These are phyloP conservation scores for Mionectes macconnelli DNA, from an alignment of 2,113 vertebrate species.

Conservation along the genomic window DNA sequence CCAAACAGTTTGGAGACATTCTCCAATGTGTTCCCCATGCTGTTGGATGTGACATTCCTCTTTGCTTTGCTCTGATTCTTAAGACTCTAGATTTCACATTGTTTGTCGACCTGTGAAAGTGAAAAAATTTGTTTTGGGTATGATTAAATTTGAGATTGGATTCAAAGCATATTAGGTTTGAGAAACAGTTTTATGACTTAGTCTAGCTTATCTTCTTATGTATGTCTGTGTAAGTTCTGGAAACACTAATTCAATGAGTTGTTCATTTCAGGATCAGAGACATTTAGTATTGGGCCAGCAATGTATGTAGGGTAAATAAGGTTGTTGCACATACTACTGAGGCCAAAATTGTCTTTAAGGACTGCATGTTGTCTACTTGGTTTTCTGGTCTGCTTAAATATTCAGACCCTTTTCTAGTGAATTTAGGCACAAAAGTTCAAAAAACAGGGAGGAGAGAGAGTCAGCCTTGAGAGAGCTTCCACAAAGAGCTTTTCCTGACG, in stretches of 20 bases:
- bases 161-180: background rate
- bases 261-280: background rate
- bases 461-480: background rate
- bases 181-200: background rate
- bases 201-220: background rate
- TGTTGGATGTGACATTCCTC: background rate
- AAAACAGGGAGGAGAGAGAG: background rate
- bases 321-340: background rate
- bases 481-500: background rate
- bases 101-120: background rate
- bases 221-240: background rate
- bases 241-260: background rate
- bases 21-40: background rate
- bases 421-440: background rate
- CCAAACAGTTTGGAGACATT: background rate
- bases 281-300: background rate
- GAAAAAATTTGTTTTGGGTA: background rate
- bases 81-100: background rate
- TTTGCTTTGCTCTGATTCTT: background rate
- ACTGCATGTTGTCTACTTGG: fast-evolving
- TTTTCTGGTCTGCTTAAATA: background rate
- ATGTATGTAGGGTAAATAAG: background rate
- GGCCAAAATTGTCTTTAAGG: background rate
- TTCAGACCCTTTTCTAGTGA: background rate
- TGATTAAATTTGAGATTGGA: background rate